These are phyloP conservation scores for Nasonia longicornis DNA, from an alignment of 1,140 invertebrate genomes.

Conservation along the genomic window DNA sequence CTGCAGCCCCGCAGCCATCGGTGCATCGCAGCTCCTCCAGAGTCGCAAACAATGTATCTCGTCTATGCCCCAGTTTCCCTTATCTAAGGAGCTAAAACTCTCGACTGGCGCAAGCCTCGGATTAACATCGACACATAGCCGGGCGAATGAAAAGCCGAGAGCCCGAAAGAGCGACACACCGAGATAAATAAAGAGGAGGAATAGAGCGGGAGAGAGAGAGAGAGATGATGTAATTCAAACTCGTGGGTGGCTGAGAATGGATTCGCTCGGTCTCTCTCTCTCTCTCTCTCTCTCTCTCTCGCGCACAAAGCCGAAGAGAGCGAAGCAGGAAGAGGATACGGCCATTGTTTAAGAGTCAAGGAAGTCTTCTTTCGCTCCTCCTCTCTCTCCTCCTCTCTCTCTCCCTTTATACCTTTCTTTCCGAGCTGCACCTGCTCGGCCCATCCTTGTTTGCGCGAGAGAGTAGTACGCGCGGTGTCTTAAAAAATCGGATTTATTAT, in stretches of 20 bases:
- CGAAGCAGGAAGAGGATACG: conserved; percentile 34
- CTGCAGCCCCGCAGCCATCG: not conserved
- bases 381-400: not conserved
- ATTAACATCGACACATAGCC: conserved; percentile 34
- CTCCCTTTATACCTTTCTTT: not conserved
- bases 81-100: conserved; percentile 20
- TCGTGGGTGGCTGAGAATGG: conserved; percentile 33
- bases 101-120: not conserved
- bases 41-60: conserved; percentile 28
- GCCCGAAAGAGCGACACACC: not conserved
- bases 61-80: conserved; percentile 24
- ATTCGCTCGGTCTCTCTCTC: not conserved
- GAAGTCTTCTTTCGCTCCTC: conserved; percentile 33
- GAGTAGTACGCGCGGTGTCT: not conserved
- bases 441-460: conserved; percentile 18
- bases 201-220: not conserved
- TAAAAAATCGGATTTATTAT: conserved; percentile 44
- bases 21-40: not conserved
- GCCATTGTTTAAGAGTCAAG: conserved; percentile 41
- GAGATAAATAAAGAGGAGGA: conserved; percentile 19
- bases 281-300: not conserved
- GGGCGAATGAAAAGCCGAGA: conserved; percentile 19
- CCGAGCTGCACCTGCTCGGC: conserved; percentile 32
- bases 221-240: conserved; percentile 17
- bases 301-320: not conserved